These are phyloP conservation scores for Pyrrhosoma nymphula DNA, from an alignment of 2,888 invertebrate species.

Conservation along the genomic window DNA sequence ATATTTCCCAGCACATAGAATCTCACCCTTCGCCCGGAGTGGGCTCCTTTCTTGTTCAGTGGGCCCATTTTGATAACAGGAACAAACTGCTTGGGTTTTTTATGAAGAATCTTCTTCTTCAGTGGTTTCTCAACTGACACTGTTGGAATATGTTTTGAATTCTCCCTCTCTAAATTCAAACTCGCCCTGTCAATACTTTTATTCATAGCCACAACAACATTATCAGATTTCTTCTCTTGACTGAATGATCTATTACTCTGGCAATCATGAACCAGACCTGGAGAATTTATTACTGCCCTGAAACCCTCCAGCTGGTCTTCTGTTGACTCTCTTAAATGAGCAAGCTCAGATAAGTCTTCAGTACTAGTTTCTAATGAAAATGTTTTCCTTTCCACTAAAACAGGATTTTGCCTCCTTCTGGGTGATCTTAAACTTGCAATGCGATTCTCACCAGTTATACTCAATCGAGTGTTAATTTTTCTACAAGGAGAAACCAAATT, in stretches of 20 bases:
- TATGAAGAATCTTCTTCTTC: background rate
- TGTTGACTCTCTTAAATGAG: constrained; percentile 22
- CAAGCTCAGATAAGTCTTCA: constrained; percentile 4
- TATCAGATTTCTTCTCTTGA: background rate
- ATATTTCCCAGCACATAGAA: background rate
- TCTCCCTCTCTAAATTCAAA: background rate
- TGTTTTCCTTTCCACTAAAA: constrained; percentile 9
- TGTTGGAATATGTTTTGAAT: background rate
- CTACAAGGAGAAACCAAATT: background rate
- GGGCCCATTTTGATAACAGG: constrained; percentile 7
- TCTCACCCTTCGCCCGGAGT: background rate
- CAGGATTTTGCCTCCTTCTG: background rate
- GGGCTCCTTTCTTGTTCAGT: background rate
- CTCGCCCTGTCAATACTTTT: background rate
- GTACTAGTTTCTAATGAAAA: constrained; percentile 38
- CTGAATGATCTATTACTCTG: background rate
- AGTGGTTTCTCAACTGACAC: background rate
- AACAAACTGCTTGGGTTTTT: background rate
- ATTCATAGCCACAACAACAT: background rate
- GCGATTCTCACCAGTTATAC: background rate
- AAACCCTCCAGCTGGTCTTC: constrained; percentile 29
- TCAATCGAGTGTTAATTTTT: background rate
- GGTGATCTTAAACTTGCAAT: background rate
- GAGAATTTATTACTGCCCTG: background rate
- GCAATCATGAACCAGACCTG: background rate